Evolutionary conservation across 2,888 invertebrate genomes (phyloP).

Genomic region (Rhagonycha lutea): DNA sequence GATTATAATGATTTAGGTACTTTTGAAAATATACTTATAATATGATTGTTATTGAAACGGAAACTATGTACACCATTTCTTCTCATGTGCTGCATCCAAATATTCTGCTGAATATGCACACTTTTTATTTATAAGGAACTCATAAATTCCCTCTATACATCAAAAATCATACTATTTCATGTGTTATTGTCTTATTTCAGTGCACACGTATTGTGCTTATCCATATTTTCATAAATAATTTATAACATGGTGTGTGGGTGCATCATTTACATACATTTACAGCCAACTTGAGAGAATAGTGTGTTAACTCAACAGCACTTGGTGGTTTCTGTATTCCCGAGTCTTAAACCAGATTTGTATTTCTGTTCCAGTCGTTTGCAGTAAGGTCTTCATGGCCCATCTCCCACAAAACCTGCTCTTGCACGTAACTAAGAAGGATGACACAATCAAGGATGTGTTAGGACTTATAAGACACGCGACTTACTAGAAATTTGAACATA

Average conservation of each 20-base stretch:
- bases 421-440: slow-evolving; percentile 26
- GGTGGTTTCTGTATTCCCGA: slow-evolving; percentile 23
- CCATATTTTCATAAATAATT: slow-evolving; percentile 28
- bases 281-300: slow-evolving; percentile 22
- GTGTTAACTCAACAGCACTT: slow-evolving; percentile 26
- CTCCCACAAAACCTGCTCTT: slow-evolving; percentile 8
- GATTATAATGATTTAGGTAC: too few relatives aligned
- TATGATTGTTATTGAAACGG: background rate
- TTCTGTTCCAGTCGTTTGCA: slow-evolving; percentile 22
- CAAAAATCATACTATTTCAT: background rate
- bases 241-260: slow-evolving; percentile 21
- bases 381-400: slow-evolving; percentile 21
- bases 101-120: background rate
- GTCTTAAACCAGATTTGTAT: slow-evolving; percentile 30
- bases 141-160: background rate
- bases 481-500: slow-evolving; percentile 12
- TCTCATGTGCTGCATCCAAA: too few relatives aligned
- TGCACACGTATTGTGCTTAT: slow-evolving; percentile 1
- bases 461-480: slow-evolving; percentile 8
- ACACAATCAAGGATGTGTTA: slow-evolving; percentile 15
- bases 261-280: slow-evolving; percentile 28
- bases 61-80: background rate
- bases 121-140: background rate
- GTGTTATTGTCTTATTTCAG: background rate
- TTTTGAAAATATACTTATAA: background rate